Evolutionary conservation across 2,888 invertebrate species (phyloP).

Genomic region (Ichneumoninae sp.): DNA sequence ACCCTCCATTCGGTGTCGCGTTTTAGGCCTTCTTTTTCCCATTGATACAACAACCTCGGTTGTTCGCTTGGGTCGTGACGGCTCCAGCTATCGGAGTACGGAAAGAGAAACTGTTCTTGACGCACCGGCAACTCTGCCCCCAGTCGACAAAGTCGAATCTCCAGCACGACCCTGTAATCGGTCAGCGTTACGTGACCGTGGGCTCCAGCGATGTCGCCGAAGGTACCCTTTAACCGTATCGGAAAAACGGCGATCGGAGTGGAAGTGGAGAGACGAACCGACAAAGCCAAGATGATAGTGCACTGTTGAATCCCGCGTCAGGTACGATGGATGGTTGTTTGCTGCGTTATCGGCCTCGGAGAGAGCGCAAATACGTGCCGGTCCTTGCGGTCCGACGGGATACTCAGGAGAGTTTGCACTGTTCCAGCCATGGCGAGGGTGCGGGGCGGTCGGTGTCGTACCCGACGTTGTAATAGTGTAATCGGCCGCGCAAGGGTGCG

Average conservation of each 20-base stretch:
- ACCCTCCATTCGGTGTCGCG: neutral
- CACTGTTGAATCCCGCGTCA: slow-evolving; percentile 2
- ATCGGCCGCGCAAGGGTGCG: slow-evolving; percentile 54
- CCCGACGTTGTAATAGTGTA: slow-evolving; percentile 63
- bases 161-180: slow-evolving; percentile 35
- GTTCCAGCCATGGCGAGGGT: slow-evolving; percentile 23
- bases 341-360: slow-evolving; percentile 30
- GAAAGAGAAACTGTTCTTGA: neutral
- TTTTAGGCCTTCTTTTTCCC: neutral
- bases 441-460: neutral
- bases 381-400: neutral
- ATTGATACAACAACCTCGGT: neutral
- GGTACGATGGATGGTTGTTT: slow-evolving; percentile 25
- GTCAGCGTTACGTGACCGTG: slow-evolving; percentile 52
- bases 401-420: slow-evolving; percentile 31
- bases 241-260: neutral
- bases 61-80: neutral
- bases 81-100: neutral
- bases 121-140: slow-evolving; percentile 10
- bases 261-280: slow-evolving; percentile 16
- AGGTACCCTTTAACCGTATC: neutral
- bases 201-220: neutral
- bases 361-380: slow-evolving; percentile 23
- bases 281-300: slow-evolving; percentile 1
- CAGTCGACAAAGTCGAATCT: neutral